Percentiles rank a stretch among this genome's conserved stretches.
These are phyloP conservation scores for Tinamus major DNA, from an alignment of 2,797 vertebrate species.

Conservation along the genomic window DNA sequence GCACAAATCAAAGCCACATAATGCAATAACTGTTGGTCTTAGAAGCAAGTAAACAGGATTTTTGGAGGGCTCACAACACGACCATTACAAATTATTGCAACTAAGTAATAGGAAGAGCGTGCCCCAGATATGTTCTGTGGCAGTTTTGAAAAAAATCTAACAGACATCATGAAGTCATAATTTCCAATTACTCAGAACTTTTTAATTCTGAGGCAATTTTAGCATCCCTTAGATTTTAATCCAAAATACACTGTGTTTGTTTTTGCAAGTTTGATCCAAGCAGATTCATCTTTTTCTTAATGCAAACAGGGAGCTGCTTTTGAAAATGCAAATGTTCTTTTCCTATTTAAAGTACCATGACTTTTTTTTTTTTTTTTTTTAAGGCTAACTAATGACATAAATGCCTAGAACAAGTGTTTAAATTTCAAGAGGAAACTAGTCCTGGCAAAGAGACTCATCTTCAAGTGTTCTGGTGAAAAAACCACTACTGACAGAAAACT, in stretches of 20 bases:
- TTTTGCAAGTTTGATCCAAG: not conserved
- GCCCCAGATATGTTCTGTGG: not conserved
- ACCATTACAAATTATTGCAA: not conserved
- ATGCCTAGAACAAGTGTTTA: not conserved
- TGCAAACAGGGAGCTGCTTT: not conserved
- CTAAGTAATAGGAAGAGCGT: constrained; percentile 6
- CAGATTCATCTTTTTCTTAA: constrained; percentile 8
- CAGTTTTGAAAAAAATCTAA: not conserved
- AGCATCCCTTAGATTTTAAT: not conserved
- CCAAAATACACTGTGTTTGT: constrained; percentile 7
- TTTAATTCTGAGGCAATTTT: not conserved
- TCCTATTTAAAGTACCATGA: not conserved
- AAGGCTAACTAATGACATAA: not conserved
- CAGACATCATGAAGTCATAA: not conserved
- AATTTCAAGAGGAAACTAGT: not conserved
- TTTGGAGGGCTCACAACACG: not conserved
- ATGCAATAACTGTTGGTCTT: not conserved
- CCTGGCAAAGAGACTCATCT: not conserved
- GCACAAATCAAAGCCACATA: not conserved
- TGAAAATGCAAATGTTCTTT: not conserved
- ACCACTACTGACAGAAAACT: not conserved
- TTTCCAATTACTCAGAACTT: constrained; percentile 8
- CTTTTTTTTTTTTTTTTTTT: not conserved
- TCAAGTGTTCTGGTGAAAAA: not conserved
- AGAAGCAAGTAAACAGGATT: constrained; percentile 43